Evolutionary conservation across 2,888 invertebrate species (phyloP), one percentile per base, ranked within the genome.

Genomic region (Timema podura): DNA sequence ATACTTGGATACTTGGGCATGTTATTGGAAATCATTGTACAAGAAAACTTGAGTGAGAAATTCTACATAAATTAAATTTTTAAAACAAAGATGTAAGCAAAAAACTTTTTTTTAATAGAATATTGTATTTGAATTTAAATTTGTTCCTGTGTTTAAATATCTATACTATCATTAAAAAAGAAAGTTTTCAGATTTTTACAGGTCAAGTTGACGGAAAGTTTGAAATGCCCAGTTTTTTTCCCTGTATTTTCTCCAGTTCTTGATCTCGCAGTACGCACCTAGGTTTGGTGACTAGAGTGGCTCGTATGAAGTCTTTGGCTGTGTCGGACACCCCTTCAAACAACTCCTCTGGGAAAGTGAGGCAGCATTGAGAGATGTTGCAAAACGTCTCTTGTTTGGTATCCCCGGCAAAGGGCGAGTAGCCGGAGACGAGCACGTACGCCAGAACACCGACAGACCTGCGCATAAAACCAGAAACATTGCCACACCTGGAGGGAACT

Each of bases 321-420:
- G 87, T 85, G 78, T 88, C 87, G 76, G 96, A 95, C 75, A 96
- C 91, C 77, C 92, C 91, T 76, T 89, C 87, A 85, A 98, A 98
- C 78, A 96, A 87, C 79, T 95, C 94, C 77, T 91, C 89, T 76
- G 97, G 96, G 85, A 97, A 98, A 81, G 94, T 93, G 77, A 97
- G 88, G 79, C 91, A 89, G 83, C 96, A 95, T 83, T 95, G 92
- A 69, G 96, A 93, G 81, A 98, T 98, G 85, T 98, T 98, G 79
- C 95, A 91, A 85, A 95, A 97, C 70, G 97, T 98, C 85, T 97
- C 95, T 85, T 97, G 96, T 82, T 96, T 96, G 75, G 91, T 93
- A 82, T 96, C 95, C 71, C 96, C 96, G 70, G 95, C 95, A 82
- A 98, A 98, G 48, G 97, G 98, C 69, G 96, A 95, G 82, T 92